Percentiles rank a stretch among this genome's conserved stretches.
phyloP scores from a whole-genome alignment of 1,140 invertebrate species.

The Drosophila repleta region DNA sequence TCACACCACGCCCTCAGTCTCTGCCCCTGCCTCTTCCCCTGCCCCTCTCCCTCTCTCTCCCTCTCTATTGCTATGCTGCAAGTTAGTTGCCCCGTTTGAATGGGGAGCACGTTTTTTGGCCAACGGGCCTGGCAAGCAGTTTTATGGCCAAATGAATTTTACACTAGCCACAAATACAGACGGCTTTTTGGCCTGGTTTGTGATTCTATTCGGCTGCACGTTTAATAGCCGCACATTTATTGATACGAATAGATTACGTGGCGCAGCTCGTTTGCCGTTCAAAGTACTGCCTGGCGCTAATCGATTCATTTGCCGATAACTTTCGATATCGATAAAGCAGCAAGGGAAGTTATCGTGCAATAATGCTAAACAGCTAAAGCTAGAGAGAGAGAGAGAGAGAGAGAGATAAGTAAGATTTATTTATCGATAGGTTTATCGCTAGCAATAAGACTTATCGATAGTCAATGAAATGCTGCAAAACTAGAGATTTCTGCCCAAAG shows the following conservation, averaged over 20 bases:
- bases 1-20: too few species aligned
- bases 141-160: conserved; percentile 80
- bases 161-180: conserved; percentile 58
- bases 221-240: background rate
- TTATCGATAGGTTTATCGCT: background rate
- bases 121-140: conserved; percentile 20
- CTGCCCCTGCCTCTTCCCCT: too few species aligned
- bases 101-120: conserved; percentile 39
- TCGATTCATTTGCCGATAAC: background rate
- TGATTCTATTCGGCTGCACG: conserved; percentile 59
- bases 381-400: too few species aligned
- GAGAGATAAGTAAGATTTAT: background rate
- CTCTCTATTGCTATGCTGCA: conserved; percentile 31
- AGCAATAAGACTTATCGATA: too few species aligned
- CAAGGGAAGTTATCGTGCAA: too few species aligned
- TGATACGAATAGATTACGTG: conserved; percentile 3
- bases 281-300: too few species aligned
- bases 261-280: background rate
- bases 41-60: too few species aligned
- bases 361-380: background rate
- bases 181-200: conserved; percentile 72
- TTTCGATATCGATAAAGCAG: too few species aligned
- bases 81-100: conserved; percentile 78
- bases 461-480: too few species aligned
- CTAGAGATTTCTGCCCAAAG: too few species aligned